Evolutionary conservation across 92 coral and sea anemone species (phyloP), one percentile per base, ranked within the genome.

Genomic region (Chrysogorgia sp.): DNA sequence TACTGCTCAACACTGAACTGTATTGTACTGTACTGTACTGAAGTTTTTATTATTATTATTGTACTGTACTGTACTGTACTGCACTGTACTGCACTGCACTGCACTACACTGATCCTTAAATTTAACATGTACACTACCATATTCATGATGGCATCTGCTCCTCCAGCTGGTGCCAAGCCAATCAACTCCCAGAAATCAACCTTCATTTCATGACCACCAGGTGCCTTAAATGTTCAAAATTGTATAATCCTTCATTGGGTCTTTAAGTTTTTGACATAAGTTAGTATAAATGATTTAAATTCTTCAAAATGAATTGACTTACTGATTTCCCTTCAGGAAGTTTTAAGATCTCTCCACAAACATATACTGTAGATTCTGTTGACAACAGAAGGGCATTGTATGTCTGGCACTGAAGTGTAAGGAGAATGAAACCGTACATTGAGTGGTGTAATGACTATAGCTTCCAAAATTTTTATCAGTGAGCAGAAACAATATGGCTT

Each of bases 121-220:
- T n/a, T n/a, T n/a, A n/a, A n/a, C n/a, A n/a, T n/a, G 23, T 2
- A 29, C 33, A 92, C 74, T 50, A 96, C 99, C 92, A 90, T 97
- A 64, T 86, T 91, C 63, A 92, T 92, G 31, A 92, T 74, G 81
- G 92, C 90, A 63, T 96, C 99, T 37, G 90, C 88, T 22, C 99
- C 99, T 50, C 99, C 99, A 59, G 99, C 91, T n/a, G 99, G 99
- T 55, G 99, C 92, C 22, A 86, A 90, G 53, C 99, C 99, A 6
- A 96, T 71, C 77, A 96, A 84, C 83, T 92, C 88, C 99, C 99
- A 96, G 91, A 58, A 96, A 81, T 96, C 99, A 67, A 91, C 99
- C 65, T 89, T 88, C 97, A 96, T 96, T 81, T 96, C 99, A 85
- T 96, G 99, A 19, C 99, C 99, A 56, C 99, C 99, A 24, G 99